Evolutionary conservation across 2,888 invertebrate species (phyloP).

Genomic region (Hydraecia micacea): DNA sequence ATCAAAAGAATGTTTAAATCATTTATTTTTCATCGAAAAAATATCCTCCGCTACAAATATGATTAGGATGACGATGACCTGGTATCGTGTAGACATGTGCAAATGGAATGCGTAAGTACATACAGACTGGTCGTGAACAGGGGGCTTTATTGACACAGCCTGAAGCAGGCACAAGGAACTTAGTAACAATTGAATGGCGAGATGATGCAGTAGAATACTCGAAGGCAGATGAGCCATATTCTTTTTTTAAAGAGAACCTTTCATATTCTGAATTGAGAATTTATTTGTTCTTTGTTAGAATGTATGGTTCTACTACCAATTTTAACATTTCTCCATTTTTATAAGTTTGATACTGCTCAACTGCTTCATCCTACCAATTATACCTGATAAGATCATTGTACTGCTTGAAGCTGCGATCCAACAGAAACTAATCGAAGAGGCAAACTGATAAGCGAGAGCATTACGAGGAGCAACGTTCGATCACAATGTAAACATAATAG

Average conservation of each 20-base stretch:
- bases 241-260: neutral
- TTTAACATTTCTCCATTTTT: neutral
- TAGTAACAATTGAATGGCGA: neutral
- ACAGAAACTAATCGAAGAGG: constrained; percentile 45
- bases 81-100: constrained; percentile 48
- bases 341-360: neutral
- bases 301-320: neutral
- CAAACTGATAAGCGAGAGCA: constrained; percentile 47
- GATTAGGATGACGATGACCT: constrained; percentile 56
- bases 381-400: constrained; percentile 19
- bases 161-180: constrained; percentile 34
- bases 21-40: constrained; percentile 68
- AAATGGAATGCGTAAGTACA: constrained; percentile 69
- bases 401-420: constrained; percentile 49
- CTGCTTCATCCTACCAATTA: neutral
- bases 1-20: constrained; percentile 49
- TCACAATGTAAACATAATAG: constrained; percentile 43
- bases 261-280: neutral
- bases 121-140: constrained; percentile 24
- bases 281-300: neutral
- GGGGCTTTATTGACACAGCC: constrained; percentile 8
- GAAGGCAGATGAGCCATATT: neutral
- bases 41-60: constrained; percentile 65
- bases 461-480: constrained; percentile 46
- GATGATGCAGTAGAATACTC: neutral